A percentile compares a stretch with the other conserved stretches of the same genome.
phyloP scores from a whole-genome alignment of 1,140 invertebrate species.

The Cydia pomonella region DNA sequence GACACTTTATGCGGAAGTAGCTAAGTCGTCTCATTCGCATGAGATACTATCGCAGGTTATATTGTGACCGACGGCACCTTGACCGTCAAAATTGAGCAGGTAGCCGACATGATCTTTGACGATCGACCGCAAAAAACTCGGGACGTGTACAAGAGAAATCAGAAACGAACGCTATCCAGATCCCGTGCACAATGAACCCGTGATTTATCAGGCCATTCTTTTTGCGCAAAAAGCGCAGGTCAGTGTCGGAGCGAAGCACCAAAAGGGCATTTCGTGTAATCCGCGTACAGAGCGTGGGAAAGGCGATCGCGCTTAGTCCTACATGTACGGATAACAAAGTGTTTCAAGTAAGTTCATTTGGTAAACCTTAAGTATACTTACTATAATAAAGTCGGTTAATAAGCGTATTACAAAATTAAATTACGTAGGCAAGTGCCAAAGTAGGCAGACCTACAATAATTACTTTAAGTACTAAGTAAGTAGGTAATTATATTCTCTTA shows the following conservation, averaged over 20 bases:
- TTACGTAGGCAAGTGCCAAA: no score
- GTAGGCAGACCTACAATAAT: no score
- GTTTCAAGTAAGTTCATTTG: not conserved
- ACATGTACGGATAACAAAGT: not conserved
- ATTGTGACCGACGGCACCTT: slow-evolving; percentile 75
- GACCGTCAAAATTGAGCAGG: slow-evolving; percentile 74
- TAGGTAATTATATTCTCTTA: no score
- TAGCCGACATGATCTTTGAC: slow-evolving; percentile 59
- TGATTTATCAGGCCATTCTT: slow-evolving; percentile 74
- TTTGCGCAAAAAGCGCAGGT: slow-evolving; percentile 75
- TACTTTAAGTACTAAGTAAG: no score
- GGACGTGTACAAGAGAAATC: slow-evolving; percentile 58
- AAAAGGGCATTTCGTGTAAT: slow-evolving; percentile 77
- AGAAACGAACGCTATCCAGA: slow-evolving; percentile 56
- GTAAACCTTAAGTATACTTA: not conserved
- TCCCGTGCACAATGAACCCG: slow-evolving; percentile 63
- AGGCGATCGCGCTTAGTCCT: slow-evolving; percentile 34
- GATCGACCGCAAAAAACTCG: slow-evolving; percentile 65
- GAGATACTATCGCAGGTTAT: slow-evolving; percentile 63
- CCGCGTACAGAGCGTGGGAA: slow-evolving; percentile 70
- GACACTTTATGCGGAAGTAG: slow-evolving; percentile 69
- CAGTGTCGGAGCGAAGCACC: slow-evolving; percentile 69
- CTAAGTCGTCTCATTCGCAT: slow-evolving; percentile 41
- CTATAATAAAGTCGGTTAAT: no score
- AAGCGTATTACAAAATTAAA: no score